Percentiles rank a stretch among this genome's conserved stretches.
Evolutionary conservation across 2,888 invertebrate genomes (phyloP).

Genomic region (Aplocera efformata): DNA sequence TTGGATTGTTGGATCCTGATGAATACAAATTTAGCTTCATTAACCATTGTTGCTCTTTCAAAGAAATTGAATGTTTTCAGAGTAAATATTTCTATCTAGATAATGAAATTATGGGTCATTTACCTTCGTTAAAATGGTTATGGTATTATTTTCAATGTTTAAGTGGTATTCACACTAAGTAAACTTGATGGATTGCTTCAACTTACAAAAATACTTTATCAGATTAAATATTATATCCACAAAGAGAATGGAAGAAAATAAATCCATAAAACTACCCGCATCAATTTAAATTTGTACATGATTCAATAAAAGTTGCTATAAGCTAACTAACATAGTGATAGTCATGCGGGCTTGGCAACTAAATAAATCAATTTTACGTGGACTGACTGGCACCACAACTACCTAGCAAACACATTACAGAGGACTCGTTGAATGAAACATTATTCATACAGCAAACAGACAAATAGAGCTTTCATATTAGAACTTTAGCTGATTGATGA

Average conservation of each 20-base stretch:
- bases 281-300: conserved; percentile 41
- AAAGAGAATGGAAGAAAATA: conserved; percentile 1
- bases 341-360: conserved; percentile 42
- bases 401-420: conserved; percentile 8
- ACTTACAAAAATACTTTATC: background rate
- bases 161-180: conserved; percentile 9
- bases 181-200: conserved; percentile 16
- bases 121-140: background rate
- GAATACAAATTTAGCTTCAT: conserved; percentile 28
- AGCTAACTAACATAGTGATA: conserved; percentile 37
- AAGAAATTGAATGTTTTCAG: conserved; percentile 9
- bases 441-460: conserved; percentile 17
- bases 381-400: conserved; percentile 6
- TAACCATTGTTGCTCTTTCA: conserved; percentile 21
- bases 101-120: conserved; percentile 2
- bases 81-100: too few relatives aligned
- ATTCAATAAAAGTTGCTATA: conserved; percentile 47
- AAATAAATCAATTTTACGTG: conserved; percentile 27
- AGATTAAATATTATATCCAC: background rate
- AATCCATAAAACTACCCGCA: conserved; percentile 38
- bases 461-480: conserved; percentile 13
- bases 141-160: too few relatives aligned
- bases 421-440: conserved; percentile 8
- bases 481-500: conserved; percentile 15
- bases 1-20: conserved; percentile 20